Conservation (phyloP, 2,113 vertebrate species). For the Lophotis ruficrista region DNA sequence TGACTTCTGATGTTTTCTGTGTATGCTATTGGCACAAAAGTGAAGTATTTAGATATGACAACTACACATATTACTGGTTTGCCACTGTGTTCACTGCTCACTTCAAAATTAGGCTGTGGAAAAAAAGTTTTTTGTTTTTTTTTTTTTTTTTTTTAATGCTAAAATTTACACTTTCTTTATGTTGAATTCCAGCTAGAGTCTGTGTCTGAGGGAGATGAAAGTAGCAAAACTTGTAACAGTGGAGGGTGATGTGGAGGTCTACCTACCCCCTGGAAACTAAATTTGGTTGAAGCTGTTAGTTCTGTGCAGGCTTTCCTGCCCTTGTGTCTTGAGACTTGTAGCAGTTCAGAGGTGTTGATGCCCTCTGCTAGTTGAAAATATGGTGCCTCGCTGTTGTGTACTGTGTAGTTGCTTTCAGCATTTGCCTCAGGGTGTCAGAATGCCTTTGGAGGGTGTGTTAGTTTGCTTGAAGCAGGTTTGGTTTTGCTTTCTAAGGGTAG, state of each 20-base stretch:
- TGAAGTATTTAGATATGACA: neutral
- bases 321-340: neutral
- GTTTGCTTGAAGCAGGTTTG: neutral
- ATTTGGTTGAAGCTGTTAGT: neutral
- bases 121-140: too few species aligned
- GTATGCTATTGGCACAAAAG: neutral
- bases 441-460: neutral
- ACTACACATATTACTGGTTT: neutral
- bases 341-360: neutral
- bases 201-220: neutral
- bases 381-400: fast-evolving
- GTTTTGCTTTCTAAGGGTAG: neutral
- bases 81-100: neutral
- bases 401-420: neutral
- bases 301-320: neutral
- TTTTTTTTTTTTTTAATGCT: neutral
- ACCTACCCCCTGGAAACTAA: neutral
- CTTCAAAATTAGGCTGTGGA: neutral
- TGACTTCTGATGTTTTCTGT: neutral
- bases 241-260: neutral
- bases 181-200: neutral
- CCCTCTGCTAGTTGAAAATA: neutral
- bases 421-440: neutral
- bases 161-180: neutral
- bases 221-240: neutral